Percentiles rank a stretch among this genome's conserved stretches.
phyloP scores from a whole-genome alignment of 2,888 invertebrate genomes.

The Drosophila anceps region DNA sequence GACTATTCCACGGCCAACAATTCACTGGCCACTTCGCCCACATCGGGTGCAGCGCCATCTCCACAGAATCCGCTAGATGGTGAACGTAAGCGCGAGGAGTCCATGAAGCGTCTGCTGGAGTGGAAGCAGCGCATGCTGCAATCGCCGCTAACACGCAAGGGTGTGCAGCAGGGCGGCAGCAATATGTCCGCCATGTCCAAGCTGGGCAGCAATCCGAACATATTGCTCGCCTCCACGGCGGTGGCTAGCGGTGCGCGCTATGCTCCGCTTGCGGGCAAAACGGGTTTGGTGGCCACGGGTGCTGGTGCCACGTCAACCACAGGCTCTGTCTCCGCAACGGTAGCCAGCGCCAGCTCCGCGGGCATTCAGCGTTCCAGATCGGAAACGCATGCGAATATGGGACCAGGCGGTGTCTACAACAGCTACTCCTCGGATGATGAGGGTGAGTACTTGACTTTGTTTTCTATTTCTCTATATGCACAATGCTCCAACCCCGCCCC shows the following conservation, averaged over 20 bases:
- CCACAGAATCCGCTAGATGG: conserved; percentile 86
- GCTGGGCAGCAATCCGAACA: conserved; percentile 84
- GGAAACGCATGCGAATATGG: conserved; percentile 86
- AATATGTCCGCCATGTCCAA: conserved; percentile 85
- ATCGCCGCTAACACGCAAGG: conserved; percentile 93
- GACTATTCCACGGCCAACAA: conserved; percentile 77
- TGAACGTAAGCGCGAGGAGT: conserved; percentile 94
- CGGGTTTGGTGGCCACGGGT: conserved; percentile 44
- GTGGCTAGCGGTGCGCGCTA: conserved; percentile 80
- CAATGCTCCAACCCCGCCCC: conserved; percentile 34
- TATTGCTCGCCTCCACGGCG: conserved; percentile 80
- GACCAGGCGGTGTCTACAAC: conserved; percentile 87
- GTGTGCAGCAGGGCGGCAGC: conserved; percentile 86
- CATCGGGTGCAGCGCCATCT: conserved; percentile 58
- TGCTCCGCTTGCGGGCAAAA: conserved; percentile 62
- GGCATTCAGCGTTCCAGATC: conserved; percentile 85
- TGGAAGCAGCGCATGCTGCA: conserved; percentile 97
- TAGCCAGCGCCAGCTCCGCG: conserved; percentile 25
- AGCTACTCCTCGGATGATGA: conserved; percentile 96
- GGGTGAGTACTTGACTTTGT: conserved; percentile 88
- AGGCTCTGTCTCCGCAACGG: conserved; percentile 1
- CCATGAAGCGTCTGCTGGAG: conserved; percentile 95
- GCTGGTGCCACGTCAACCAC: conserved; percentile 15
- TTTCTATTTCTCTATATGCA: conserved; percentile 19
- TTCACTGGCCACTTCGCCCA: conserved; percentile 69